Evolutionary conservation across 2,888 invertebrate genomes (phyloP).

Genomic region (Chymomyza procnemis): DNA sequence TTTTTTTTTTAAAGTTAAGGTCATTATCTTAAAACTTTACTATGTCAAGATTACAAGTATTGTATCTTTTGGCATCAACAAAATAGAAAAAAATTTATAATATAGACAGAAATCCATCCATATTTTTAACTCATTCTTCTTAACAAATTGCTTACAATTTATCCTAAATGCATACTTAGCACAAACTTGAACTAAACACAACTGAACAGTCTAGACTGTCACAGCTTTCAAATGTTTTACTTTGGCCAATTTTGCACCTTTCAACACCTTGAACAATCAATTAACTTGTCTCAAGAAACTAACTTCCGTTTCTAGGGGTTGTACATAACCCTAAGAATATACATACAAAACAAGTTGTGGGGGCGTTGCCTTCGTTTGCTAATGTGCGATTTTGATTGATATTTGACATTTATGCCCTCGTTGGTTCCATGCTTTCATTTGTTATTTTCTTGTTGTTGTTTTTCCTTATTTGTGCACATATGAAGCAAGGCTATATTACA

Average conservation of each 20-base stretch:
- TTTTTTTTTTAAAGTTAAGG: background rate
- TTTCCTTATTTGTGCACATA: conserved; percentile 35
- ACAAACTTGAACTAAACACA: background rate
- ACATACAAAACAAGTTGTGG: conserved; percentile 1
- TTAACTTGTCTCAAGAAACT: conserved; percentile 51
- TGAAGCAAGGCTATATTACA: conserved; percentile 30
- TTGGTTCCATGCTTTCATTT: conserved; percentile 21
- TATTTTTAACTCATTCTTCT: too few relatives aligned
- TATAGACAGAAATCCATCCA: too few relatives aligned
- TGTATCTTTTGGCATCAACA: too few relatives aligned
- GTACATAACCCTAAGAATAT: conserved; percentile 17
- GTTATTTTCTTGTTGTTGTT: conserved; percentile 22
- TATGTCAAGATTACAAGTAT: background rate
- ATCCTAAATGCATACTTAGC: too few relatives aligned
- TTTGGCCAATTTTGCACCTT: conserved; percentile 18
- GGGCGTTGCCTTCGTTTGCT: conserved; percentile 26
- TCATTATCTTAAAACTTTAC: background rate
- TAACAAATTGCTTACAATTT: too few relatives aligned
- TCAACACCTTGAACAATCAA: conserved; percentile 38
- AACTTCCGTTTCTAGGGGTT: conserved; percentile 20
- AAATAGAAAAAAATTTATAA: too few relatives aligned
- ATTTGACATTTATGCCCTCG: conserved; percentile 67
- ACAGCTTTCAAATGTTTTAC: background rate
- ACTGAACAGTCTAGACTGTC: background rate
- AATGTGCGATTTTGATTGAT: conserved; percentile 71